A percentile compares a stretch with the other conserved stretches of the same genome.
Conservation (phyloP, 2,888 invertebrate genomes). For the Mesorhabditis belari region DNA sequence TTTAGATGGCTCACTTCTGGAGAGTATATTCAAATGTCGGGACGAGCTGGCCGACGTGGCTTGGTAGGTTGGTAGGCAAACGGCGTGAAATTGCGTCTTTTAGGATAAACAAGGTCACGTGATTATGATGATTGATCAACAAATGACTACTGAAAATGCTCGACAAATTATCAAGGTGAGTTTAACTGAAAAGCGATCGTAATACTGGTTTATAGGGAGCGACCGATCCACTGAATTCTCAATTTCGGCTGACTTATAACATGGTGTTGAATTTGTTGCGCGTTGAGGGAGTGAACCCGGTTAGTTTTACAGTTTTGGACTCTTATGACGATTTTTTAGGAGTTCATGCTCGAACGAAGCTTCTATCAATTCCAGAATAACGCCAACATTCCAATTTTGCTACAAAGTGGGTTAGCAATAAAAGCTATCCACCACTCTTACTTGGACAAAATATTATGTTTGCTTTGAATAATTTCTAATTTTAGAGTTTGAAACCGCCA, state of each 20-base stretch:
- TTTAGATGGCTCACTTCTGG: constrained; percentile 64
- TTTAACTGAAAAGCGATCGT: background rate
- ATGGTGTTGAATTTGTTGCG: constrained; percentile 93
- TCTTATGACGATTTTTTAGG: constrained; percentile 67
- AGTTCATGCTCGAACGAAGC: constrained; percentile 94
- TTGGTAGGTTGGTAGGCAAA: background rate
- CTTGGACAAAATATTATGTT: background rate
- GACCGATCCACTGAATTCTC: constrained; percentile 93
- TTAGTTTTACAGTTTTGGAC: background rate
- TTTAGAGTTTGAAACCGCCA: constrained; percentile 65
- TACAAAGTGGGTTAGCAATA: constrained; percentile 69
- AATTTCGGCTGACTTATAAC: constrained; percentile 97
- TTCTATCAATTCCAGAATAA: constrained; percentile 99
- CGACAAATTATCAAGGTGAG: constrained; percentile 60
- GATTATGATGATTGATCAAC: constrained; percentile 95
- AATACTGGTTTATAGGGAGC: constrained; percentile 64
- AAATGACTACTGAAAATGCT: constrained; percentile 65
- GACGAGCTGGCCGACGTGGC: constrained; percentile 83
- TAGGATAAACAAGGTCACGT: constrained; percentile 91
- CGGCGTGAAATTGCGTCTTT: constrained; percentile 60
- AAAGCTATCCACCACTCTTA: background rate
- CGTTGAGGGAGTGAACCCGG: constrained; percentile 97
- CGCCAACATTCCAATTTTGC: constrained; percentile 79
- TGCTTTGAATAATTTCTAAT: constrained; percentile 4
- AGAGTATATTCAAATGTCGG: constrained; percentile 99